phyloP scores from a whole-genome alignment of 2,113 vertebrate genomes.

The Neodontobutis hainanensis region DNA sequence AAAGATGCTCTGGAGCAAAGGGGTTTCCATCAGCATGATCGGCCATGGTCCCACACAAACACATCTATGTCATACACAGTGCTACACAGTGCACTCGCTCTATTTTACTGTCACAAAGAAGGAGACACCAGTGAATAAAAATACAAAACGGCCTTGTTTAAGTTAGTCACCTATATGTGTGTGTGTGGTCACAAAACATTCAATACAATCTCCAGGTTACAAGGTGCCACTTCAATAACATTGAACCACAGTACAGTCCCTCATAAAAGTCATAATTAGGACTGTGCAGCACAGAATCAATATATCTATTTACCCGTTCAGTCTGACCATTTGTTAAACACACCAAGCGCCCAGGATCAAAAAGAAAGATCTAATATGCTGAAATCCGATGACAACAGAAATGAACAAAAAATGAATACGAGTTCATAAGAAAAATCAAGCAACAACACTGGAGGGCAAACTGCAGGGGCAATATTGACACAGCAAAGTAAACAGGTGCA shows the following conservation, averaged over 20 bases:
- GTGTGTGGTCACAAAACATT: neutral
- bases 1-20: constrained; percentile 59
- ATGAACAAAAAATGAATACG: constrained; percentile 5
- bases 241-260: constrained; percentile 2
- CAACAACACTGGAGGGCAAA: constrained; percentile 36
- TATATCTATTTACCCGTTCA: constrained; percentile 24
- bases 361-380: constrained; percentile 11
- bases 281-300: constrained; percentile 25
- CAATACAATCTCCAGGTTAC: constrained; percentile 14
- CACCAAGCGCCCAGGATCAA: constrained; percentile 25
- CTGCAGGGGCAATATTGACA: constrained; percentile 55
- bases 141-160: neutral
- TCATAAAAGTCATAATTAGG: constrained; percentile 25
- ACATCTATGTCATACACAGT: constrained; percentile 28
- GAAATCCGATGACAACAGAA: constrained; percentile 4
- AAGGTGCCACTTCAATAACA: constrained; percentile 10
- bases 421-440: constrained; percentile 38
- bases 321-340: constrained; percentile 26
- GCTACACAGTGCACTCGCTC: constrained; percentile 11
- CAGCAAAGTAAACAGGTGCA: constrained; percentile 64
- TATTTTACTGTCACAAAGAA: constrained; percentile 16
- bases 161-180: neutral
- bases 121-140: constrained; percentile 4
- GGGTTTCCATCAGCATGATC: constrained; percentile 58
- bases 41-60: constrained; percentile 32